Evolutionary conservation across 37 sponge, comb jelly and placozoan genomes (phyloP).

Genomic region (Aplysina aerophoba): DNA sequence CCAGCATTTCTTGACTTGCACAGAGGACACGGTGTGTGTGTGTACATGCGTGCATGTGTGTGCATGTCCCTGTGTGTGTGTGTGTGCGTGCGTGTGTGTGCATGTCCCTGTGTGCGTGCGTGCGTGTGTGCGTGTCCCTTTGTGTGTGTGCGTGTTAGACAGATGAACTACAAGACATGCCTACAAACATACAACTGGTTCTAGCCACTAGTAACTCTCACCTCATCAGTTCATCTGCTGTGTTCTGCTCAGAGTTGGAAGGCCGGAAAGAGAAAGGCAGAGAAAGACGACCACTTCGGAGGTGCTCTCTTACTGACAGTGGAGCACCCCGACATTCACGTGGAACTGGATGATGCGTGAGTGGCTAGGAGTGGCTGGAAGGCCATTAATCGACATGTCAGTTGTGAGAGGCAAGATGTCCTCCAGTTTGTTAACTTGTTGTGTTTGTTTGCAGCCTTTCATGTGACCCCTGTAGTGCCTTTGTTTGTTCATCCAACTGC

Average conservation of each 20-base stretch:
- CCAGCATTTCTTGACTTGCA: conserved; percentile 69
- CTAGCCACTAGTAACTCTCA: neutral
- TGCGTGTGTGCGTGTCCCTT: neutral
- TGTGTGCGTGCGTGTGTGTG: neutral
- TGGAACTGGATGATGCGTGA: conserved; percentile 56
- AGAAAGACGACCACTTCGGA: conserved; percentile 82
- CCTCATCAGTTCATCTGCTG: neutral
- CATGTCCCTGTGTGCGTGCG: conserved; percentile 20
- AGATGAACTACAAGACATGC: too few species aligned
- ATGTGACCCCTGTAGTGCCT: too few species aligned
- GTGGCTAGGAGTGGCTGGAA: conserved; percentile 4
- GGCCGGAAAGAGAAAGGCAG: conserved; percentile 93
- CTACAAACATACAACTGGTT: neutral
- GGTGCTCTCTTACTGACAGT: conserved; percentile 75
- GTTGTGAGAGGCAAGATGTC: too few species aligned
- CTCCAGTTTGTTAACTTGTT: too few species aligned
- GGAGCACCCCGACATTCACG: conserved; percentile 53
- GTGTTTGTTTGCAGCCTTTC: too few species aligned
- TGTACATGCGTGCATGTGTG: neutral
- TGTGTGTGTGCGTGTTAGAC: too few species aligned
- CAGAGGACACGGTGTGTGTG: conserved; percentile 47
- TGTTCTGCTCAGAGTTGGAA: conserved; percentile 79
- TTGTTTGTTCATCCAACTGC: too few species aligned
- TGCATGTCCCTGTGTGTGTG: neutral
- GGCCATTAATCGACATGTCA: too few species aligned